Base-by-base conservation (phyloP, 2,888 invertebrate genomes). In the Phengaris alcon region DNA sequence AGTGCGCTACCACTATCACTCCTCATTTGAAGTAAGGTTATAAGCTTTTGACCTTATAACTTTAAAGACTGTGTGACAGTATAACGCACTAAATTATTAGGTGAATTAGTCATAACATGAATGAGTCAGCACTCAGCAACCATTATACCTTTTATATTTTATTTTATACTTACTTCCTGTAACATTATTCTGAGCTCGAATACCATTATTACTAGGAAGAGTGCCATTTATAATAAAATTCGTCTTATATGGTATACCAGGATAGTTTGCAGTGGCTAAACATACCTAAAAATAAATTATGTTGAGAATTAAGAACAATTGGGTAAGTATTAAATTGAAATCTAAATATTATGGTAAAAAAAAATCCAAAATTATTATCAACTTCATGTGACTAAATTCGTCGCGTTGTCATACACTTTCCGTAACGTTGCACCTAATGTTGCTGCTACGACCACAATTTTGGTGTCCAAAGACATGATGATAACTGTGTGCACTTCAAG, bases 181-280 rank as follows among this genome's bases (percentile, higher is more conserved):
- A 5, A 12, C 12, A 44, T 85, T 79, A 75, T 81, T 87, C 78
- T 89, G 90, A 8, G 85, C 80, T 77, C 86, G 85, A 15, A 88
- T 80, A 2, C 88, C 84, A 22, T 86, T 82, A 78, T 85, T 89
- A 77, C 87, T 86, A 59, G 84, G 80, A 44, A 81, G 70, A 0
- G 91, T 85, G 15, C 88, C 90, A 77, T 93, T 92, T 44, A 90
- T 79, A 12, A 91, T 81, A 80, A 91, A 92, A 77, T 93, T 90
- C 1, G 88, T 90, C 81, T 90, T 84, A 77, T 85, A 93, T 74
- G 94, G 94, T 81, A 94, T 91, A 7, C 94, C 95, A 3, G 94
- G 95, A 89, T 96, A 95, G 94, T 97, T 97, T 10, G 97, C 96
- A 51, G 97, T 97, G n/a, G 97, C 96, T 76, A 98, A 92, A 85